Percentiles rank a stretch among this genome's conserved stretches.
Evolutionary conservation across 1,140 invertebrate species (phyloP).

Genomic region (Lordiphosa stackelbergi): DNA sequence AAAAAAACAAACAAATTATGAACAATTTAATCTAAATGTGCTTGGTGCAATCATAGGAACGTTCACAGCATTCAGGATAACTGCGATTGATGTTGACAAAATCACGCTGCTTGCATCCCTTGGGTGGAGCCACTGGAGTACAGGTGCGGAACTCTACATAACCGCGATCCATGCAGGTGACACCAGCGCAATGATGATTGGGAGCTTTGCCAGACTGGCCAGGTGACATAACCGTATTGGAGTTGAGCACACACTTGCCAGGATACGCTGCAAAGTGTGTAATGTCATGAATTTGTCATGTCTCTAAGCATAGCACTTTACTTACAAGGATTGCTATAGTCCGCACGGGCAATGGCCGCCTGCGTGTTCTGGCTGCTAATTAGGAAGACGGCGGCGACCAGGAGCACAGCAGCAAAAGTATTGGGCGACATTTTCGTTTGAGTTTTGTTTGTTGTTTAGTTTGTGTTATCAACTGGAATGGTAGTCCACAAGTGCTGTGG

Average conservation of each 20-base stretch:
- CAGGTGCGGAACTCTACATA: conserved; percentile 57
- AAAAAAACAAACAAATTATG: conserved; percentile 10
- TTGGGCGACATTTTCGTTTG: conserved; percentile 37
- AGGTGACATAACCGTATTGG: conserved; percentile 47
- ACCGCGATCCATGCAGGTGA: conserved; percentile 44
- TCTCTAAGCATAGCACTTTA: not conserved
- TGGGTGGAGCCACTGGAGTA: conserved; percentile 47
- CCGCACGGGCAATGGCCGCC: conserved; percentile 43
- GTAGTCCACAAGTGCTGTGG: conserved; percentile 45
- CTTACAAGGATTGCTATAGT: conserved; percentile 59
- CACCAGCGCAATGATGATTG: conserved; percentile 56
- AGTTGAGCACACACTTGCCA: conserved; percentile 59
- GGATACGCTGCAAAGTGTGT: conserved; percentile 39
- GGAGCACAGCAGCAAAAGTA: conserved; percentile 18
- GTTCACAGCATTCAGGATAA: conserved; percentile 67
- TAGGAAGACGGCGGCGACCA: conserved; percentile 20
- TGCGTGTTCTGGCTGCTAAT: conserved; percentile 17
- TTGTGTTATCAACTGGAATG: conserved; percentile 29
- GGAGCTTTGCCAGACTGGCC: conserved; percentile 60
- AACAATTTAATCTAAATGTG: conserved; percentile 34
- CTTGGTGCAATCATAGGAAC: conserved; percentile 55
- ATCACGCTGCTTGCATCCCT: conserved; percentile 70
- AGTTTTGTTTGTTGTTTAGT: not conserved
- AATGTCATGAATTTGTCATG: not conserved
- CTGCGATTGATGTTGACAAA: conserved; percentile 64